Percentiles rank a stretch among this genome's conserved stretches.
Conservation (phyloP, 30 jellyfish, hydroid and myxozoan species). For the Pelagia noctiluca region DNA sequence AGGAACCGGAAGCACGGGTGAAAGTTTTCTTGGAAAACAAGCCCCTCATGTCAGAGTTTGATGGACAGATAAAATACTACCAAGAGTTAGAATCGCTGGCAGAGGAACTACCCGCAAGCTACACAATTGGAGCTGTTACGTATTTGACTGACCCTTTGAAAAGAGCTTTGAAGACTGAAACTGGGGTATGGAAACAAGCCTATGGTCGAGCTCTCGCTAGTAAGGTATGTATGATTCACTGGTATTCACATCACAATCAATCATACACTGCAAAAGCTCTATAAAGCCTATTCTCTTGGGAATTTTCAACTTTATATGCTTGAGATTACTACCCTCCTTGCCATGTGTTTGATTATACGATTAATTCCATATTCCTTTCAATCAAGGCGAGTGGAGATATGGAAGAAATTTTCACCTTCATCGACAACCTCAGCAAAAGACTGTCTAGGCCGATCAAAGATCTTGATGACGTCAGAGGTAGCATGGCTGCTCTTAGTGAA, state of each 20-base stretch:
- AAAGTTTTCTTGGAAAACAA: conserved; percentile 66
- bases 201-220: conserved; percentile 85
- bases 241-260: too few species aligned
- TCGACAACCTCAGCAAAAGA: conserved; percentile 72
- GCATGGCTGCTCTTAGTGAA: conserved; percentile 93
- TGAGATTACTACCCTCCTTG: neutral
- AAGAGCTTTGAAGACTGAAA: conserved; percentile 78
- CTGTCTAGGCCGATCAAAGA: conserved; percentile 84
- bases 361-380: neutral
- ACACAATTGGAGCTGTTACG: conserved; percentile 80
- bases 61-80: conserved; percentile 62
- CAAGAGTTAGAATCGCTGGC: conserved; percentile 66
- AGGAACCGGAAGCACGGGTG: conserved; percentile 86
- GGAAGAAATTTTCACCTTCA: conserved; percentile 83
- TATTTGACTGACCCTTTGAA: conserved; percentile 81
- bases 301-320: neutral
- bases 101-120: conserved; percentile 74
- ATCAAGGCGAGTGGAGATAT: conserved; percentile 85
- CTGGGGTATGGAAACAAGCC: conserved; percentile 90
- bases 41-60: conserved; percentile 80
- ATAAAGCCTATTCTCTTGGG: too few species aligned
- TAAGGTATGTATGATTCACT: conserved; percentile 76
- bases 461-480: conserved; percentile 89
- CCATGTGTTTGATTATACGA: neutral
- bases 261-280: too few species aligned